A percentile compares a stretch with the other conserved stretches of the same genome.
Evolutionary conservation across 1,140 invertebrate species (phyloP).

Genomic region (Diorhabda elongata): DNA sequence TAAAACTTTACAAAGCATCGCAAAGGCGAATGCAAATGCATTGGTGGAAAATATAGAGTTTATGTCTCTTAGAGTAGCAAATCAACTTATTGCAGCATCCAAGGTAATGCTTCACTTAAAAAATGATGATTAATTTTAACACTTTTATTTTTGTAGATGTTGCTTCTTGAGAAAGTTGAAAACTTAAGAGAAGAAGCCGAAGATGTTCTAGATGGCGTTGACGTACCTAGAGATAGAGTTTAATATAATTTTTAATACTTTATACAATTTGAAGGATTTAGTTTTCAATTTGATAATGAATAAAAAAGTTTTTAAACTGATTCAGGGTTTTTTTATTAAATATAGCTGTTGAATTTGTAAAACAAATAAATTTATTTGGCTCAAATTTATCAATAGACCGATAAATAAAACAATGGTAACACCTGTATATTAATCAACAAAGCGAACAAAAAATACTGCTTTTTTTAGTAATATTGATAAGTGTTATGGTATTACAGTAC

Average conservation of each 20-base stretch:
- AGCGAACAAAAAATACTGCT: no score
- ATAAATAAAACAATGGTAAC: no score
- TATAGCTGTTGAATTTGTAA: no score
- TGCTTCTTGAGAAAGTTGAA: conserved; percentile 74
- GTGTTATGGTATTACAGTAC: no score
- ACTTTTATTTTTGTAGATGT: conserved; percentile 57
- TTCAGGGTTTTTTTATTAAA: neutral
- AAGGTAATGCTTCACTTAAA: conserved; percentile 55
- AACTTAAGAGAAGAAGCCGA: conserved; percentile 75
- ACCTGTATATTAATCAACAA: no score
- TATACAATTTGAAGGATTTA: neutral
- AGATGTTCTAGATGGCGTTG: conserved; percentile 58
- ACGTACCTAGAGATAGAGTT: conserved; percentile 21
- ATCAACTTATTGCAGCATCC: conserved; percentile 77
- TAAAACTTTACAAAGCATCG: conserved; percentile 69
- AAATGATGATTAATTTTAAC: neutral
- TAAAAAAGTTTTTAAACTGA: neutral
- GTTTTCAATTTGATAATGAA: neutral
- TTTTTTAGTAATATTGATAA: no score
- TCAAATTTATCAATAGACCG: no score
- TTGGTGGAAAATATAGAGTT: conserved; percentile 65
- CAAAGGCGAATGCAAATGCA: conserved; percentile 61
- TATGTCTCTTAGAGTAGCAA: conserved; percentile 64
- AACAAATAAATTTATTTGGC: no score
- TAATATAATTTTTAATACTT: no score